These are phyloP conservation scores for Archivesica marissinica DNA, from an alignment of 1,140 invertebrate species.

Conservation along the genomic window DNA sequence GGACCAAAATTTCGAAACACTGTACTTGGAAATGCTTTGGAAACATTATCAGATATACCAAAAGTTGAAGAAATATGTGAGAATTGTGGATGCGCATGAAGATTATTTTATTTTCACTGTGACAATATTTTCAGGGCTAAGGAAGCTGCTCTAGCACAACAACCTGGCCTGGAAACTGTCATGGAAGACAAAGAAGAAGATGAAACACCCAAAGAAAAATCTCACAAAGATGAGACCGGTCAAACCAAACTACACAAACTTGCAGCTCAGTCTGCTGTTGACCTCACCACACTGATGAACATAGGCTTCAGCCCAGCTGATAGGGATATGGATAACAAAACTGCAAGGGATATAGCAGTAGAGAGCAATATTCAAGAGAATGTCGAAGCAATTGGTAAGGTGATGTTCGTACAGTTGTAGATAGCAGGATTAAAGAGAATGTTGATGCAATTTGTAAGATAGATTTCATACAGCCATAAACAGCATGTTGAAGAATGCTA, in stretches of 20 bases:
- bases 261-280: slow-evolving; percentile 69
- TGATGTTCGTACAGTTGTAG: slow-evolving; percentile 87
- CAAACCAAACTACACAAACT: slow-evolving; percentile 77
- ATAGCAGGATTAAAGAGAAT: slow-evolving; percentile 91
- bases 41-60: no score
- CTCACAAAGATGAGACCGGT: slow-evolving; percentile 69
- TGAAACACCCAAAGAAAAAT: slow-evolving; percentile 65
- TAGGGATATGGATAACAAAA: slow-evolving; percentile 92
- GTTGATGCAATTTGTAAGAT: slow-evolving; percentile 92
- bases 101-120: no score
- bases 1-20: no score
- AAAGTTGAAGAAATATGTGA: no score
- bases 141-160: slow-evolving; percentile 70
- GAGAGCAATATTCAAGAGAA: slow-evolving; percentile 91
- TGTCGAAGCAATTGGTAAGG: slow-evolving; percentile 91
- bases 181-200: slow-evolving; percentile 74
- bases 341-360: slow-evolving; percentile 93
- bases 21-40: no score
- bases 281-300: slow-evolving; percentile 87
- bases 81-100: no score
- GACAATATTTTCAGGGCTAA: slow-evolving; percentile 64
- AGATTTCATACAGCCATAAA: no score
- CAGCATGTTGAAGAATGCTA: no score
- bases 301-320: slow-evolving; percentile 89
- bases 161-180: slow-evolving; percentile 71